phyloP scores from a whole-genome alignment of 2,113 vertebrate genomes.

The Crocuta crocuta region DNA sequence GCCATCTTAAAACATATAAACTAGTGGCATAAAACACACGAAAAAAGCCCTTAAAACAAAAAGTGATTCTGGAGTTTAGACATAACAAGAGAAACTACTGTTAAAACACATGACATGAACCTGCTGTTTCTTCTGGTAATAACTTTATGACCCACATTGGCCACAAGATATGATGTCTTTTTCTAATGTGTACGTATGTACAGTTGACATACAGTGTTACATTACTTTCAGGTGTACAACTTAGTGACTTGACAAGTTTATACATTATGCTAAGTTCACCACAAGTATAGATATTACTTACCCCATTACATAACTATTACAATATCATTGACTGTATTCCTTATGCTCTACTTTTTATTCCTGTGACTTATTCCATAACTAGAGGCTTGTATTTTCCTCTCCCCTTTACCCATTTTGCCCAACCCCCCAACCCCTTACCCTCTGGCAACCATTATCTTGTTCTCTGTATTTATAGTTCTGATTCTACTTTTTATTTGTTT shows the following conservation, averaged over 20 bases:
- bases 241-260: neutral
- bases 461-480: neutral
- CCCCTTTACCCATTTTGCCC: neutral
- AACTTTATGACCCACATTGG: neutral
- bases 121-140: neutral
- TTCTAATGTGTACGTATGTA: neutral
- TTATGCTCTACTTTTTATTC: neutral
- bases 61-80: constrained; percentile 18
- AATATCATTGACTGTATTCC: neutral
- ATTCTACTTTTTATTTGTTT: neutral
- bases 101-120: neutral
- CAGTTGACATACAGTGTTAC: neutral
- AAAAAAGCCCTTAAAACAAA: neutral
- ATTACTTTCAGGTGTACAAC: neutral
- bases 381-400: neutral
- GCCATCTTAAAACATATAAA: constrained; percentile 66
- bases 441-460: neutral
- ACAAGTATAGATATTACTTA: neutral
- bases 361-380: neutral
- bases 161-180: neutral
- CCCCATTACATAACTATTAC: neutral
- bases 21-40: constrained; percentile 32
- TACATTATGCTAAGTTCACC: neutral
- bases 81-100: constrained; percentile 57
- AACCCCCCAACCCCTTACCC: neutral